Evolutionary conservation across 2,888 invertebrate genomes (phyloP), one percentile per base, ranked within the genome.

Genomic region (Cetonia aurata): DNA sequence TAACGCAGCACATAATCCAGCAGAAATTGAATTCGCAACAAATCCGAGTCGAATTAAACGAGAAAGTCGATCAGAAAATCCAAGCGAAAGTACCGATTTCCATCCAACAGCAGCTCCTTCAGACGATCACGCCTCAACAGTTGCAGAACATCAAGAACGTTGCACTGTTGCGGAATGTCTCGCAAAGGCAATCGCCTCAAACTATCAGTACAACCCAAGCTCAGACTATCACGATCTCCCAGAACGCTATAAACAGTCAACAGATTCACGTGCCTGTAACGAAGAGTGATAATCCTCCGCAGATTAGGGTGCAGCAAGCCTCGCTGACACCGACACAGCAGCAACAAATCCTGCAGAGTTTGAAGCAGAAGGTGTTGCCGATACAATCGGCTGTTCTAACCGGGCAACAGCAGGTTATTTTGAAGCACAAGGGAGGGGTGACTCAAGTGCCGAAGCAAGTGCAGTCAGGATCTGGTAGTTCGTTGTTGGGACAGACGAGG

Each of bases 391-490:
- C 83, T 9, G 78, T 83, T 8, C 66, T 76, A 10, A 50, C 75
- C 73, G 52, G 83, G 33, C 84, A 86, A 71, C 85, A 85, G 71
- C 83, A 83, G 65, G 85, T 87, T 12, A 83, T 87, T 33, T 84
- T 87, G 65, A 86, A 88, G 72, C 88, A 88, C 72, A 86, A 86
- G 71, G 82, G 83, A 3, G 82, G 84, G 1, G 83, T 85, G 73
- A 82, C 84, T 13, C 86, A 85, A 65, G 74, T 80, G 67, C 78
- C 80, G 55, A 86, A 86, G 72, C 85, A 85, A 68, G 81, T 82
- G 48, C 81, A 81, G 41, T 71, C 80, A 73, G 48, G 75, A 59
- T 66, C 77, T 37, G 79, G 79, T 9, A 78, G 80, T 1, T 79
- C 80, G 13, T 73, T 83, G 19, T 73, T 82, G 25, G 79, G 80